Evolutionary conservation across 2,888 invertebrate species (phyloP), one percentile per base, ranked within the genome.

Genomic region (Hirtodrosophila histrioides): DNA sequence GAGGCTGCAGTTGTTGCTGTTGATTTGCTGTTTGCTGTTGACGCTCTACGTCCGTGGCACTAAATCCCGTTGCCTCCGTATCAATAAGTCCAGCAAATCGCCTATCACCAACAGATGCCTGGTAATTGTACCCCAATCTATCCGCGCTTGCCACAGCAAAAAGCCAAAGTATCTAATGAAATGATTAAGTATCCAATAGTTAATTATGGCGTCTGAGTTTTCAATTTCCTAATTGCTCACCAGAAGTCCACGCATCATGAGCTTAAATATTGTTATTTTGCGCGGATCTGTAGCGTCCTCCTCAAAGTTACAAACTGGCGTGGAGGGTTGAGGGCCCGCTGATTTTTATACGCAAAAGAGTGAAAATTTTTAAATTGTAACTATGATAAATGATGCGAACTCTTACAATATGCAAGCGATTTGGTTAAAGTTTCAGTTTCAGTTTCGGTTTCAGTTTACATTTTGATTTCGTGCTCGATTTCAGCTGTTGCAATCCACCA

Each of bases 231-330:
- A 39, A 54, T 49, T 54, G 63, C 85, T 83, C 70, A 89, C 88
- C 81, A 89, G 39, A 75, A 89, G 73, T 78, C 78, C 83, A 76
- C 99, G 99, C 99, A 84, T 98, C 74, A 69, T 86, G 53, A 29
- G 39, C 54, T 43, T 60, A 36, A 45, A 37, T 40, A 50, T 23
- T 48, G 40, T 33, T 36, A 45, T 40, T 43, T 50, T 39, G 41
- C 43, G 65, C 36, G 60, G 64, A 48, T 67, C 73, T 65, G 67
- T 36, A 60, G 50, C 45, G 50, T 40, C 56, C 76, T 56, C 60
- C 63, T 17, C 39, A 55, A 68, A 54, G 58, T 68, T 39, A 48
- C 62, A 55, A 80, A 82, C 82, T 82, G 81, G n/a, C 67, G 46
- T 36, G 41, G n/a, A 56, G 44, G 41, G 57, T 54, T 43, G 48